Base-by-base conservation (phyloP, 1,140 invertebrate genomes). In the Pentalonia nigronervosa region DNA sequence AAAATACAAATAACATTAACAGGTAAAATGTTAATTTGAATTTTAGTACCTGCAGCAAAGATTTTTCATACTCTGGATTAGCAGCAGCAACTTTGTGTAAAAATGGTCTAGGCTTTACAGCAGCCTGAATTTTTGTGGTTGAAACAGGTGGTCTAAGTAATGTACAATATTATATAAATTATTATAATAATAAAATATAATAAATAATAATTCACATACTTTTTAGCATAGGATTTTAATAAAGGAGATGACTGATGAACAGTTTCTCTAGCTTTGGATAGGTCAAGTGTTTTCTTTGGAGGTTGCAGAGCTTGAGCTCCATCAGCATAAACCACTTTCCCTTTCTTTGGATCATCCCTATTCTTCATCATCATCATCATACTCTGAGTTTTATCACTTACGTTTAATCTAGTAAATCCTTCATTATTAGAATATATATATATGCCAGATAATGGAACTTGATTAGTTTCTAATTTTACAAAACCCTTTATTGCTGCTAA, bases 341-440 rank as follows among this genome's bases (percentile, higher is more conserved):
- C 91, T 93, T 93, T 93, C 25, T 86, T 93, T 8, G 91, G 91
- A 14, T 93, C 91, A 45, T 93, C 91, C 41, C 50, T 53, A 56
- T 86, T 34, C 56, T 93, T 93, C 91, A 93, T 93, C 91, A 93
- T 93, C 23, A 93, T 45, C 91, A 93, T 93, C 91, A 93, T 93
- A 50, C 23, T 56, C 7, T 93, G 91, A 50, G 91, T 93, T n/a
- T 93, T 93, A 86, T 93, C 91, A 93, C 81, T 86, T 11, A 56
- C 36, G 41, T 93, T 93, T 93, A 93, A 86, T 83, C 81, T 83
- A 34, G 34, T 86, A 86, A 47, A 93, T 56, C 91, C 91, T 30
- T 93, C 81, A 30, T n/a, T 25, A 7, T 36, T 50, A 86, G 91
- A 93, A 86, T 56, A 93, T 45, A 93, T 1, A 86, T 93, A 93